phyloP scores from a whole-genome alignment of 2,888 invertebrate species.

The Stenurella melanura region DNA sequence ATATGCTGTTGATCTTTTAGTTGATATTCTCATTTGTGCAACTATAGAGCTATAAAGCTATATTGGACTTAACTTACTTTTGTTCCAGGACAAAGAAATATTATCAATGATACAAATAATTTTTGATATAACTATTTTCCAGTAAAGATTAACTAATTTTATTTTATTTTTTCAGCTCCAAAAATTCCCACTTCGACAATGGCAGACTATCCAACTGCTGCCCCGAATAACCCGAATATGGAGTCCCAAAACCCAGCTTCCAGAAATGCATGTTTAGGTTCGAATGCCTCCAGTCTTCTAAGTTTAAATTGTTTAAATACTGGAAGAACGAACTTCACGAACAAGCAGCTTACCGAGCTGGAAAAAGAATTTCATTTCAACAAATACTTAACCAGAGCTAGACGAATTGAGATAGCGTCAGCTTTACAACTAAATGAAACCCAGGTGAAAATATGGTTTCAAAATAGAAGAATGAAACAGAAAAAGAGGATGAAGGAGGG shows the following conservation, averaged over 20 bases:
- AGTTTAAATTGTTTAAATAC: slow-evolving; percentile 80
- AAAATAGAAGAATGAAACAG: slow-evolving; percentile 98
- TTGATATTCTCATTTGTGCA: too few relatives aligned
- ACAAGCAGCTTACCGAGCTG: slow-evolving; percentile 98
- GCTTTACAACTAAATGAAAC: slow-evolving; percentile 97
- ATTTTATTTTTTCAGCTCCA: slow-evolving; percentile 77
- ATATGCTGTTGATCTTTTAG: too few relatives aligned
- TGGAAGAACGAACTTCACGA: slow-evolving; percentile 98
- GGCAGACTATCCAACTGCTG: slow-evolving; percentile 66
- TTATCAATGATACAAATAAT: too few relatives aligned
- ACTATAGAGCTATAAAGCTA: too few relatives aligned
- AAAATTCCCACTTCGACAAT: slow-evolving; percentile 76
- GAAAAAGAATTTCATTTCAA: slow-evolving; percentile 99
- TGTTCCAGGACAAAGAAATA: too few relatives aligned
- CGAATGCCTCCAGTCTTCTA: slow-evolving; percentile 71
- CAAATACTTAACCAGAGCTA: slow-evolving; percentile 97
- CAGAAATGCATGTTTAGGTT: slow-evolving; percentile 70
- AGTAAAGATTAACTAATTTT: background rate
- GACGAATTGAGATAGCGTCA: slow-evolving; percentile 98
- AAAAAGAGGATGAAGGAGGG: slow-evolving; percentile 98
- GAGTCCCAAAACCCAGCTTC: slow-evolving; percentile 75
- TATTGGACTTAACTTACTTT: too few relatives aligned
- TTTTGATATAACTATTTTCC: too few relatives aligned
- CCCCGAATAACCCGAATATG: slow-evolving; percentile 73
- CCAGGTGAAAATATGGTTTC: slow-evolving; percentile 98